Base-by-base conservation (phyloP, 2,888 invertebrate genomes). In the Poecilobothrus nobilitatus region DNA sequence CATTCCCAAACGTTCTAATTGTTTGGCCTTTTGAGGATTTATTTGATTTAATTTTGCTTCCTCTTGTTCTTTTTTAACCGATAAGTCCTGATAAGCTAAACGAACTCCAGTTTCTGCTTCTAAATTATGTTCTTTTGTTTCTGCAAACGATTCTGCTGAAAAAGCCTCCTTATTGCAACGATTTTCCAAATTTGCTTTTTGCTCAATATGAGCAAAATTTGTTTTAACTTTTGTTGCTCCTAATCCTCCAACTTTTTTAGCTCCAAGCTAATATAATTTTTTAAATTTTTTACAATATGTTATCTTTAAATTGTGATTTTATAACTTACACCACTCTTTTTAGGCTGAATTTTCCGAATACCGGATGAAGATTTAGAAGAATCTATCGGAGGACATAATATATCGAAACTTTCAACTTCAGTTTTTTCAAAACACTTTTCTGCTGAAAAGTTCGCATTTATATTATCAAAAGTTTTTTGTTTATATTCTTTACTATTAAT, bases 151-250 rank as follows among this genome's bases (percentile, higher is more conserved):
- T n/a, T 53, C 53, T 15, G 53, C 18, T 53, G 53, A 53, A 18
- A 53, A 53, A 1, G 53, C 15, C 18, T 53, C 53, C 18, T 84
- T 77, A 72, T 87, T 87, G 66, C 89, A 86, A 79, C 92, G 91
- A 81, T 95, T 93, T 3, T 91, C 89, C 81, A 92, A 86, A 76
- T 90, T 90, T 8, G 96, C 97, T 77, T 93, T 91, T 73, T 90
- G 89, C 82, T 98, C 97, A 71, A 98, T 88, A 78, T 96, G 97
- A 21, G 92, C 93, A 81, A 99, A 99, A 83, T 97, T 95, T 5
- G 95, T 88, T 76, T 91, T 91, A 34, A 98, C 95, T 80, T 94
- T 93, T 67, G 95, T 96, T 20, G 98, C 99, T 67, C 98, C 98
- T 68, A 98, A 83, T 0, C 93, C 92, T 63, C 91, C 89, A 8